Percentiles rank a stretch among this genome's conserved stretches.
phyloP scores from a whole-genome alignment of 2,797 vertebrate genomes.

The Syncerus caffer region DNA sequence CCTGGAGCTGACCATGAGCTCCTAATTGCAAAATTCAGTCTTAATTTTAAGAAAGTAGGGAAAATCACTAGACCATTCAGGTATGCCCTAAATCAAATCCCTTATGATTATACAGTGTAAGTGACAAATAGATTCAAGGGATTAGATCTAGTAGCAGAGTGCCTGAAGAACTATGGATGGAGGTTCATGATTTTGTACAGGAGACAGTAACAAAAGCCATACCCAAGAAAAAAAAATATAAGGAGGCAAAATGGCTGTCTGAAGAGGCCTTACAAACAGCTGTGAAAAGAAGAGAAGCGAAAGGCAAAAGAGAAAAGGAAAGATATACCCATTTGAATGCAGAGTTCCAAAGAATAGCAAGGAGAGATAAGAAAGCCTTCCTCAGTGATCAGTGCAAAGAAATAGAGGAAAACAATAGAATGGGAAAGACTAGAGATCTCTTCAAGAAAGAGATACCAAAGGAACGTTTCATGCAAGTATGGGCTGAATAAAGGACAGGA shows the following conservation, averaged over 20 bases:
- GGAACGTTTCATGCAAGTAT: not conserved
- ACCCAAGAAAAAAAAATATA: not conserved
- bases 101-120: not conserved
- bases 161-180: not conserved
- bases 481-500: not conserved
- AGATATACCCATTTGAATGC: not conserved
- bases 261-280: not conserved
- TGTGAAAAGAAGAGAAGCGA: not conserved
- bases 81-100: not conserved
- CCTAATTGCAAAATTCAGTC: not conserved
- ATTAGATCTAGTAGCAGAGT: not conserved
- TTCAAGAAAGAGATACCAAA: not conserved
- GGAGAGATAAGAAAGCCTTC: not conserved
- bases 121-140: not conserved
- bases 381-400: not conserved
- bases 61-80: not conserved
- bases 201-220: not conserved
- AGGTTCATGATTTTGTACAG: not conserved
- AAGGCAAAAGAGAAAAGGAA: not conserved
- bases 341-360: not conserved
- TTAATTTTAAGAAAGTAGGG: not conserved
- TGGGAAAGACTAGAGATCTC: not conserved
- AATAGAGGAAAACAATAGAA: not conserved
- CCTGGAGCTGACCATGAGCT: not conserved
- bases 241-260: not conserved